Evolutionary conservation across 2,113 vertebrate genomes (phyloP), one percentile per base, ranked within the genome.

Genomic region (Athene cunicularia): DNA sequence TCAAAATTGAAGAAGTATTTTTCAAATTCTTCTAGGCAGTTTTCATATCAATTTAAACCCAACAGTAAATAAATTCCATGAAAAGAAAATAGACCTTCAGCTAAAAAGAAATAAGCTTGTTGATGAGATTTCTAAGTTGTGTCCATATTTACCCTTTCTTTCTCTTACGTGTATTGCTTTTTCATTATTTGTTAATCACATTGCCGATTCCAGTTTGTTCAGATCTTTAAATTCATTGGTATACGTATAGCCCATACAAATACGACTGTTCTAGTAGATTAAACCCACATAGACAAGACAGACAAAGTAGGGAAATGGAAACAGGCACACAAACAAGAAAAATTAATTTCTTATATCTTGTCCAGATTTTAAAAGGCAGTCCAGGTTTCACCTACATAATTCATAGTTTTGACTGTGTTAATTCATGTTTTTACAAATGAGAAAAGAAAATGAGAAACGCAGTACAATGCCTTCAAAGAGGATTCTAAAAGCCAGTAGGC

Each of bases 381-480:
- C 22, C n/a, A 72, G 37, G 14, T 33, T 76, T 86, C 30, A 47
- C 30, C n/a, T 80, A 41, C 20, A 55, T n/a, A 23, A 71, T 30
- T 70, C 32, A 47, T n/a, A 47, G 8, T 16, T 71, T 43, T 80
- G n/a, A 41, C 13, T 11, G n/a, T 41, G 28, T 64, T 58, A 63
- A 33, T 39, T 71, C 18, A 77, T 86, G 41, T 26, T 88, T 91
- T 74, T 58, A 84, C 5, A 80, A 84, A 86, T 50, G 21, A 53
- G 67, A 86, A 73, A 70, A 75, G 41, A 71, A 79, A 87, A 88
- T 28, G 23, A 79, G 90, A 85, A 90, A 84, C 60, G 55, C n/a
- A 71, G 26, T 45, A 28, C 45, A 77, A 45, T 14, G 28, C 8
- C 59, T 94, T 70, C 41, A 77, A 66, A 86, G 72, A 86, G 50